A percentile compares a stretch with the other conserved stretches of the same genome.
phyloP scores from a whole-genome alignment of 1,140 invertebrate species.

The Eriocheir sinensis region DNA sequence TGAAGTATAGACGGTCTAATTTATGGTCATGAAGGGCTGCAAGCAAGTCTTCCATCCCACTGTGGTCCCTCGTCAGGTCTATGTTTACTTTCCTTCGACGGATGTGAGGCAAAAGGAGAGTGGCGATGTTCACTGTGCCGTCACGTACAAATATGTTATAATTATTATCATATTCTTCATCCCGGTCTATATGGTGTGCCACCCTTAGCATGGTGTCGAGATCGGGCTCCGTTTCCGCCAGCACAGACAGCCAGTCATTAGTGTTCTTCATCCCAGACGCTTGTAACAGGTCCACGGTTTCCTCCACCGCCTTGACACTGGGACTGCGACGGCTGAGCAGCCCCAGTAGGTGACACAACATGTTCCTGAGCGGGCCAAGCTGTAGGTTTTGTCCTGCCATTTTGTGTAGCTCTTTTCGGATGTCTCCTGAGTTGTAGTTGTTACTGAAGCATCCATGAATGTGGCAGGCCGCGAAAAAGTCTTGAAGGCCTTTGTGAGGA shows the following conservation, averaged over 20 bases:
- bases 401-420: not conserved
- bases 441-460: not conserved
- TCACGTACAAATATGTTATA: no score
- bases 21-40: no score
- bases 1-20: no score
- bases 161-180: no score
- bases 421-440: not conserved
- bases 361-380: not conserved
- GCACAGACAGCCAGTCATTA: not conserved
- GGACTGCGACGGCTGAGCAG: not conserved
- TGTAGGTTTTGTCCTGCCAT: not conserved
- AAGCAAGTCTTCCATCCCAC: no score
- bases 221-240: not conserved
- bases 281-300: not conserved
- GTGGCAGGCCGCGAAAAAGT: not conserved
- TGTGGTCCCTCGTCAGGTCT: no score
- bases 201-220: not conserved
- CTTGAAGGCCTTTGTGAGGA: not conserved
- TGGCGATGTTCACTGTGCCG: no score
- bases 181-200: no score
- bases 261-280: not conserved
- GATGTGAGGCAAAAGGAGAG: no score
- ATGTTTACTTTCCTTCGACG: no score
- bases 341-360: not conserved
- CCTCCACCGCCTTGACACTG: not conserved